Evolutionary conservation across 1,140 invertebrate species (phyloP).

Genomic region (Drosophila melanica): DNA sequence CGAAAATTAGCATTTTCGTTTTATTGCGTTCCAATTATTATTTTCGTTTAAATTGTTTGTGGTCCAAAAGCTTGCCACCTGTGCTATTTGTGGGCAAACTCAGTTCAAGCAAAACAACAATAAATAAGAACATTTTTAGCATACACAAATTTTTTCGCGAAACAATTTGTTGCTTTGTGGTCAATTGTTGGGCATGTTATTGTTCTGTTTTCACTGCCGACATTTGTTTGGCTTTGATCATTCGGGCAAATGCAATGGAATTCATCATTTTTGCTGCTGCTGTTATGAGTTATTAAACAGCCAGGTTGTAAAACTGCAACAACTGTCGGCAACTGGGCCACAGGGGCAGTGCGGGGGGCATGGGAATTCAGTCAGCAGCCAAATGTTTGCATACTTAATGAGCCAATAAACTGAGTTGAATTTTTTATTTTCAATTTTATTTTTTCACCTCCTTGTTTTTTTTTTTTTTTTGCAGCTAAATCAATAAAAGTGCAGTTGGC

Average conservation of each 20-base stretch:
- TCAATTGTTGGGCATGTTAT: constrained; percentile 2
- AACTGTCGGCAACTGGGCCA: constrained; percentile 5
- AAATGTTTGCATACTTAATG: constrained; percentile 75
- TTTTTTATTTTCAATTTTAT: not conserved
- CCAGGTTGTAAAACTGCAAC: constrained; percentile 37
- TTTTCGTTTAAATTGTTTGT: not conserved
- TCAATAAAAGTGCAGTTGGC: constrained; percentile 61
- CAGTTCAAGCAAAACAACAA: not conserved
- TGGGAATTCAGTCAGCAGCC: not conserved
- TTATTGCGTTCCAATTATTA: no score
- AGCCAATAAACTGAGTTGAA: constrained; percentile 58
- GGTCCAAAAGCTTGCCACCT: no score
- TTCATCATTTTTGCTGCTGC: constrained; percentile 11
- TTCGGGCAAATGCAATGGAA: constrained; percentile 18
- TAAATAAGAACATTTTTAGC: not conserved
- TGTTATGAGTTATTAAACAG: constrained; percentile 48
- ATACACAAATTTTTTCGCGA: no score
- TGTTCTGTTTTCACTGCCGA: not conserved
- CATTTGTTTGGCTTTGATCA: constrained; percentile 36
- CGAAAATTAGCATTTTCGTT: no score
- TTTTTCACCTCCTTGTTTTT: no score
- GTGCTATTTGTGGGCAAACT: no score
- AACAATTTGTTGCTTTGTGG: not conserved
- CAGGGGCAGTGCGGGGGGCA: not conserved
- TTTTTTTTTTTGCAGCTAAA: constrained; percentile 61